Conservation (phyloP, 2,113 vertebrate species). For the Scomber scombrus region DNA sequence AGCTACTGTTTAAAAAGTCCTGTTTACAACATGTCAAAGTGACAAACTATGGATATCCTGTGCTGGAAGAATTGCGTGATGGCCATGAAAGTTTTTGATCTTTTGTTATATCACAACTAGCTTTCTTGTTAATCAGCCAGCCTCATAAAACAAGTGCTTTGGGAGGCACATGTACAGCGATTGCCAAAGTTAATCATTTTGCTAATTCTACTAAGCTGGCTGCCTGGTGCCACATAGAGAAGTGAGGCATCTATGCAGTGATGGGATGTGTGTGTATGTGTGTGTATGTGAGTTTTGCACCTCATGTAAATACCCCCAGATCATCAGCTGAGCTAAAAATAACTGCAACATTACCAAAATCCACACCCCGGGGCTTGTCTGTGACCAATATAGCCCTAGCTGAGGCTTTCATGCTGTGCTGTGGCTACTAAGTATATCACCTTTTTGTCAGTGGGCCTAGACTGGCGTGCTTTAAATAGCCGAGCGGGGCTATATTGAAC, state of each 20-base stretch:
- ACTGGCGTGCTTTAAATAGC: conserved; percentile 83
- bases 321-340: conserved; percentile 84
- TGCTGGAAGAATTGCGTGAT: not conserved
- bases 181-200: conserved; percentile 32
- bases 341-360: conserved; percentile 78
- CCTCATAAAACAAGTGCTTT: not conserved
- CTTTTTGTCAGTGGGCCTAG: conserved; percentile 86
- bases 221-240: conserved; percentile 25
- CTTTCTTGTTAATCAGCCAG: not conserved
- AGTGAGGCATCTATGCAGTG: too few relatives aligned
- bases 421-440: conserved; percentile 85
- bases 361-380: conserved; percentile 80
- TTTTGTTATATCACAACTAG: not conserved
- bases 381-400: conserved; percentile 83
- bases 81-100: not conserved
- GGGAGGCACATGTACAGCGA: not conserved
- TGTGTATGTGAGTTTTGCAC: conserved; percentile 28
- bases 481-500: conserved; percentile 82
- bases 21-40: conserved; percentile 43
- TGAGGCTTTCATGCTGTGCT: conserved; percentile 83
- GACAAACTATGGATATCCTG: conserved; percentile 4
- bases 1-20: conserved; percentile 31
- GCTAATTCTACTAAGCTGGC: conserved; percentile 22
- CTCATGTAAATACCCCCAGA: conserved; percentile 65
- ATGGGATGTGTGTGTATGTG: too few relatives aligned